A percentile compares a stretch with the other conserved stretches of the same genome.
These are phyloP conservation scores for Lytechinus variegatus DNA, from an alignment of 35 echinoderm and acorn worm genomes.

Conservation along the genomic window DNA sequence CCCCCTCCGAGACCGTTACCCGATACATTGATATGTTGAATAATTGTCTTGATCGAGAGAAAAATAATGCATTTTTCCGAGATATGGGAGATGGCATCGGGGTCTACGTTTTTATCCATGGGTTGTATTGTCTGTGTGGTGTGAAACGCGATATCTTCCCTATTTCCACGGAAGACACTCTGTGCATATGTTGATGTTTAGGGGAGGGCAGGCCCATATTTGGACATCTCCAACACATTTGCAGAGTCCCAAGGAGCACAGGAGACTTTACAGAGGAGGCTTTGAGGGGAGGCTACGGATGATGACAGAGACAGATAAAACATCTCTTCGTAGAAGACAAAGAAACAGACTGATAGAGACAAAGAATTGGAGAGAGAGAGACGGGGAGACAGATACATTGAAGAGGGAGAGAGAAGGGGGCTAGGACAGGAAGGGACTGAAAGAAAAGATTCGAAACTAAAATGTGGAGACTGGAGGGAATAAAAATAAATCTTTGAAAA, in stretches of 20 bases:
- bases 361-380: neutral
- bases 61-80: neutral
- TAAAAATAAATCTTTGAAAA: too few relatives aligned
- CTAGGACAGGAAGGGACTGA: too few relatives aligned
- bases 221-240: neutral
- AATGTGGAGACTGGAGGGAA: too few relatives aligned
- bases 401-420: neutral
- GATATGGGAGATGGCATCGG: neutral
- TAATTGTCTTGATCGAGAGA: neutral
- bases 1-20: neutral
- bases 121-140: constrained; percentile 6
- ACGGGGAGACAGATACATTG: neutral
- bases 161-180: constrained; percentile 17
- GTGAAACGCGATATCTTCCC: neutral
- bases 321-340: neutral
- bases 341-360: neutral
- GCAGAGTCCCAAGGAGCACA: neutral
- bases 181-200: constrained; percentile 33
- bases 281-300: neutral
- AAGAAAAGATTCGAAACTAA: too few relatives aligned
- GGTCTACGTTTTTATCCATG: neutral
- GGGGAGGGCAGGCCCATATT: neutral
- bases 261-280: neutral
- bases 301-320: neutral
- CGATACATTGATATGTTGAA: neutral